Percentiles rank a stretch among this genome's conserved stretches.
phyloP scores from a whole-genome alignment of 30 jellyfish, hydroid and myxozoan species.

The Aurelia sp. region DNA sequence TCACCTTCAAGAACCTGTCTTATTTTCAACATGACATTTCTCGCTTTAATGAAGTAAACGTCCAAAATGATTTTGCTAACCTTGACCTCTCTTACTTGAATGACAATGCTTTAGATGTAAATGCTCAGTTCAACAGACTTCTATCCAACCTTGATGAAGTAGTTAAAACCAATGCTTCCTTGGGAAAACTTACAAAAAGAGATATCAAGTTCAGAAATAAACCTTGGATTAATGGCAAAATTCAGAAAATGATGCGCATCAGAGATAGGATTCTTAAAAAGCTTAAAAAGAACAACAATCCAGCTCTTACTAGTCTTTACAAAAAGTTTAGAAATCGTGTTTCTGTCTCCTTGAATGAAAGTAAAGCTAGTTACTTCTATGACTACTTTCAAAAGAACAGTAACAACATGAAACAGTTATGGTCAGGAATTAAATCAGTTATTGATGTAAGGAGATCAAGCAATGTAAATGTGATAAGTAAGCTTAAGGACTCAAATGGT shows the following conservation, averaged over 20 bases:
- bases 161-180: slow-evolving; percentile 51
- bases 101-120: slow-evolving; percentile 27
- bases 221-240: no score
- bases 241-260: no score
- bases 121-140: slow-evolving; percentile 55
- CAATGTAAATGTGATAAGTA: no score
- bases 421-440: no score
- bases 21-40: slow-evolving; percentile 23
- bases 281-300: slow-evolving; percentile 38
- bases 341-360: slow-evolving; percentile 1
- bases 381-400: no score
- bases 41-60: slow-evolving; percentile 6
- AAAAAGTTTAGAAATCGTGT: slow-evolving; percentile 50
- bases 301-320: slow-evolving; percentile 19
- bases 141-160: slow-evolving; percentile 49
- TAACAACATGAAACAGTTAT: no score
- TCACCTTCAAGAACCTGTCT: slow-evolving; percentile 1
- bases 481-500: no score
- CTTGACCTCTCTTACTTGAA: slow-evolving; percentile 39
- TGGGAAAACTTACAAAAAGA: slow-evolving; percentile 50
- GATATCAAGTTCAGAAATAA: neutral
- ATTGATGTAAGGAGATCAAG: no score
- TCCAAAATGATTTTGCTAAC: slow-evolving; percentile 52
- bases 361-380: no score
- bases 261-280: no score